A percentile compares a stretch with the other conserved stretches of the same genome.
These are phyloP conservation scores for Cephus nigrinus DNA, from an alignment of 2,888 invertebrate species.

Conservation along the genomic window DNA sequence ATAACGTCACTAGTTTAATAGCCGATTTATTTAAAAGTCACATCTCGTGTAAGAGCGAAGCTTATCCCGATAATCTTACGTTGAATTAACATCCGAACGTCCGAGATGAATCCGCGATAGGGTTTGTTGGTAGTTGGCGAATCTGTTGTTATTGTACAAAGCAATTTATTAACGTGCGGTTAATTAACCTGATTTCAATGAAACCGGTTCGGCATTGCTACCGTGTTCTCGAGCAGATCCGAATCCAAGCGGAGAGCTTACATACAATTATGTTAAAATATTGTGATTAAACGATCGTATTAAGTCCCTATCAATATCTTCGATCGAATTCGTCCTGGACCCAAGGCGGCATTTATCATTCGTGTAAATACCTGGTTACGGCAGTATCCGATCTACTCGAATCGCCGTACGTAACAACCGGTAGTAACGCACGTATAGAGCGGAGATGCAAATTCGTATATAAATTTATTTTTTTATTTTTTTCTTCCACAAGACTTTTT, in stretches of 20 bases:
- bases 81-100: not conserved
- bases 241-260: slow-evolving; percentile 24
- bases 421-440: not conserved
- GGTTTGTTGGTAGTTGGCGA: not conserved
- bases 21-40: not conserved
- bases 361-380: not conserved
- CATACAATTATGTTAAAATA: slow-evolving; percentile 51
- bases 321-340: not conserved
- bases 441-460: not conserved
- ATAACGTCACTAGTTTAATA: slow-evolving; percentile 54
- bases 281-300: slow-evolving; percentile 42
- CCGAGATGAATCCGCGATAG: not conserved
- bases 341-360: not conserved
- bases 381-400: not conserved
- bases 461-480: not conserved
- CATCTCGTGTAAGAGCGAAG: not conserved
- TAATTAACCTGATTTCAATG: slow-evolving; percentile 55
- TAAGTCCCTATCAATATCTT: slow-evolving; percentile 7
- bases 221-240: slow-evolving; percentile 16
- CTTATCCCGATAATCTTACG: not conserved
- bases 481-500: not conserved
- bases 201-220: slow-evolving; percentile 50
- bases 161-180: slow-evolving; percentile 52
- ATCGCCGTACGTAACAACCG: not conserved
- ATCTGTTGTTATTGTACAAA: slow-evolving; percentile 11